phyloP scores from a whole-genome alignment of 2,113 vertebrate species.

The Solea solea region DNA sequence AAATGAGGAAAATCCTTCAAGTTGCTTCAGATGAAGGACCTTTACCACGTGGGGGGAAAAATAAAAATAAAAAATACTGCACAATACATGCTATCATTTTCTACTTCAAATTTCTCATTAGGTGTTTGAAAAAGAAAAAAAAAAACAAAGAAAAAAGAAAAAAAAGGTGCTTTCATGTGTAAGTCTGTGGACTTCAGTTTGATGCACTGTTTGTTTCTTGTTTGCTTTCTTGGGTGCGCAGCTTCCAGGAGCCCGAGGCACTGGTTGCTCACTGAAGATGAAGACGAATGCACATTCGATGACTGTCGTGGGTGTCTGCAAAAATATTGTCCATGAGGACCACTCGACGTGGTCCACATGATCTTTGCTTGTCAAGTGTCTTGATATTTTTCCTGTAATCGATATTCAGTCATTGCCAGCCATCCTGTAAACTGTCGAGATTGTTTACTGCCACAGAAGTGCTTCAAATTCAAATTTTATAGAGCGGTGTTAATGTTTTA shows the following conservation, averaged over 20 bases:
- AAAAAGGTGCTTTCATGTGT: constrained; percentile 50
- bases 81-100: constrained; percentile 77
- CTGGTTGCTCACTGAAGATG: constrained; percentile 43
- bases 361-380: constrained; percentile 66
- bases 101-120: constrained; percentile 73
- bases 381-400: constrained; percentile 68
- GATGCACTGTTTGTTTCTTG: constrained; percentile 64
- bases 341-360: constrained; percentile 58
- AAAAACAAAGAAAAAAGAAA: constrained; percentile 15
- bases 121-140: constrained; percentile 54
- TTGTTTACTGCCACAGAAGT: constrained; percentile 91
- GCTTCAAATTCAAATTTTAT: constrained; percentile 91
- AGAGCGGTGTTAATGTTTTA: constrained; percentile 94
- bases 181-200: constrained; percentile 63
- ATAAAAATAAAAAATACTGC: constrained; percentile 68
- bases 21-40: constrained; percentile 59
- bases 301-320: constrained; percentile 62
- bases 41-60: constrained; percentile 68
- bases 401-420: constrained; percentile 76
- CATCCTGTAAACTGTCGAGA: constrained; percentile 83
- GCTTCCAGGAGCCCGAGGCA: constrained; percentile 47
- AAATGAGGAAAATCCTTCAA: constrained; percentile 40
- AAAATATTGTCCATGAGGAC: constrained; percentile 51
- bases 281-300: constrained; percentile 70
- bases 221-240: constrained; percentile 49